These are phyloP conservation scores for Seira sanloemensis DNA, from an alignment of 2,888 invertebrate genomes.

Conservation along the genomic window DNA sequence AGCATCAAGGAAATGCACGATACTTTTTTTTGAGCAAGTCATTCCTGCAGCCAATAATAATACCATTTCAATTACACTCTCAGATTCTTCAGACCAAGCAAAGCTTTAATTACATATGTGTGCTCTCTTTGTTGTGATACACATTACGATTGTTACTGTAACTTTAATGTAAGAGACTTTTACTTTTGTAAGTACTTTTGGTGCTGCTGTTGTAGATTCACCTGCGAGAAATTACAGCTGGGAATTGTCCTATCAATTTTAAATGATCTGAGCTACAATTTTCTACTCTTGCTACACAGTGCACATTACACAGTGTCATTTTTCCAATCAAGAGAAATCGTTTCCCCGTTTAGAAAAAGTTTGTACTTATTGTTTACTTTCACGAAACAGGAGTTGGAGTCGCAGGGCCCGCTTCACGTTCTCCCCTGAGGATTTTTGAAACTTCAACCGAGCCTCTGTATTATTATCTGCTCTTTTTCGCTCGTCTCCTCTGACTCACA, in stretches of 20 bases:
- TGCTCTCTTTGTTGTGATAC: neutral
- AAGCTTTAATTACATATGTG: neutral
- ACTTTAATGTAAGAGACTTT: neutral
- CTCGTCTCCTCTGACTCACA: neutral
- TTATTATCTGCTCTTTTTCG: neutral
- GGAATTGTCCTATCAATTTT: too few species aligned
- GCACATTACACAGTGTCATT: too few species aligned
- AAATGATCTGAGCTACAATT: too few species aligned
- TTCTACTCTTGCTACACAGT: too few species aligned
- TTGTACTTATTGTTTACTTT: too few species aligned
- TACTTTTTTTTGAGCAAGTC: conserved; percentile 20
- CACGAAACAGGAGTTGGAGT: too few species aligned
- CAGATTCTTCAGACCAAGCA: conserved; percentile 29
- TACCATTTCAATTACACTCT: conserved; percentile 23
- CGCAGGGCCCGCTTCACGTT: too few species aligned
- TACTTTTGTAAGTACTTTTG: too few species aligned
- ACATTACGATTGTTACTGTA: conserved; percentile 9
- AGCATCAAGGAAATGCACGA: neutral
- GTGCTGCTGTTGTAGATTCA: conserved; percentile 8
- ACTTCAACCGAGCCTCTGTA: neutral
- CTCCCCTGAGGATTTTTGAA: neutral
- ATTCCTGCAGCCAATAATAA: conserved; percentile 40
- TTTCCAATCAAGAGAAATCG: too few species aligned
- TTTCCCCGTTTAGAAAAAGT: too few species aligned
- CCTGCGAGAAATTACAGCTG: conserved; percentile 7